phyloP scores from a whole-genome alignment of 1,140 invertebrate genomes.

The Diuraphis noxia region DNA sequence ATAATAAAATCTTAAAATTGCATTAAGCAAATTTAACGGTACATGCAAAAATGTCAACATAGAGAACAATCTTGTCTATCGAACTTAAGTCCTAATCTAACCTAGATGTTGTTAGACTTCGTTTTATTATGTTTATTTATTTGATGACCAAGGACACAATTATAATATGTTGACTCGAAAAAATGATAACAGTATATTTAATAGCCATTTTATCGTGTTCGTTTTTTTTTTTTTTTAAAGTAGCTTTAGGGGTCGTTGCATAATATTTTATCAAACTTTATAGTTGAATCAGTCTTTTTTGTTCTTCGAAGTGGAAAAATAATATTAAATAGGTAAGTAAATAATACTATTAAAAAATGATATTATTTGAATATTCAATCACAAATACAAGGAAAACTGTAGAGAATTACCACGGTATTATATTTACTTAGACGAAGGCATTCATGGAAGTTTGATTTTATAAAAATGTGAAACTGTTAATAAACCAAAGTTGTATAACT shows the following conservation, averaged over 20 bases:
- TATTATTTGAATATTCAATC: neutral
- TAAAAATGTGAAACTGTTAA: neutral
- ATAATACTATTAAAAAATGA: neutral
- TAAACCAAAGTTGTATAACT: neutral
- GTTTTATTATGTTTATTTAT: neutral
- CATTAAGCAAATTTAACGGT: neutral
- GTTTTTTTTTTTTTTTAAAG: too few species aligned
- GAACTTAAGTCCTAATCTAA: too few species aligned
- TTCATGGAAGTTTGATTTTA: neutral
- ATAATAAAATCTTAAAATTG: neutral
- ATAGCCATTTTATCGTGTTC: neutral
- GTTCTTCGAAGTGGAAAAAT: neutral
- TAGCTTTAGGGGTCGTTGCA: neutral
- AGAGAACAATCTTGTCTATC: neutral
- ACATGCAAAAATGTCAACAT: neutral
- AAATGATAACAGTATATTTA: neutral
- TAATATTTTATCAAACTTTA: neutral
- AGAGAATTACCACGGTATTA: neutral
- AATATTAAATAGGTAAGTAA: neutral
- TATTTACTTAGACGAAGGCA: neutral
- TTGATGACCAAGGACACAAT: neutral
- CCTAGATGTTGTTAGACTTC: neutral
- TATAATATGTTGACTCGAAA: neutral
- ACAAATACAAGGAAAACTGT: neutral
- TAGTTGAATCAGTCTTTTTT: neutral